Conservation (phyloP, 2,888 invertebrate genomes). For the Caenorhabditis sp. region DNA sequence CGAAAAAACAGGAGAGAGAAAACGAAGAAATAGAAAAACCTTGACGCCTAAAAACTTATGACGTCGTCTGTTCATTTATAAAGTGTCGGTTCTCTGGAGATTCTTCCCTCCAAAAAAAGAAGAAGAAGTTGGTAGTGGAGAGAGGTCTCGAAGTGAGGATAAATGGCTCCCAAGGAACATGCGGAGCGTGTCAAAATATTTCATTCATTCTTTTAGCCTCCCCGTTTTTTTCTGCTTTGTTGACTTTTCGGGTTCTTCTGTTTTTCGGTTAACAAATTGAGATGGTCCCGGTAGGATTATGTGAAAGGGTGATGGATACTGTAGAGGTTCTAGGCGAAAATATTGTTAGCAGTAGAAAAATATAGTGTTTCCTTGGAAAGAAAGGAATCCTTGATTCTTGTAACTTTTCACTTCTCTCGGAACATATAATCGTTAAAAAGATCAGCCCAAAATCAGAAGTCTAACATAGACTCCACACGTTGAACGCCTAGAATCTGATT, state of each 20-base stretch:
- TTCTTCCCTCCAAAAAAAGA: slow-evolving; percentile 20
- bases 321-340: too few species aligned
- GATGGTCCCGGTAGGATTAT: background rate
- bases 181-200: slow-evolving; percentile 56
- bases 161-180: slow-evolving; percentile 54
- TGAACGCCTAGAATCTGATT: too few species aligned
- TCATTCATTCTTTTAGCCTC: slow-evolving; percentile 45
- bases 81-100: slow-evolving; percentile 44
- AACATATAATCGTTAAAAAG: too few species aligned
- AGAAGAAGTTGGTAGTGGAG: background rate
- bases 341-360: too few species aligned
- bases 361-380: too few species aligned
- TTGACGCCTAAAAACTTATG: slow-evolving; percentile 51
- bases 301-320: background rate
- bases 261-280: slow-evolving; percentile 23
- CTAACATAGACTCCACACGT: too few species aligned
- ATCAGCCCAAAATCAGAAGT: too few species aligned
- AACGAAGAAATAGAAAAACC: slow-evolving; percentile 33
- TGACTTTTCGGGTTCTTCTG: slow-evolving; percentile 3
- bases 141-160: slow-evolving; percentile 25
- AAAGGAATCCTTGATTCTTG: too few species aligned
- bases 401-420: too few species aligned
- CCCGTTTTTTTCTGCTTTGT: background rate
- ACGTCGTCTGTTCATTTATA: slow-evolving; percentile 60
- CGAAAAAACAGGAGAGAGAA: slow-evolving; percentile 15